These are phyloP conservation scores for Trigoniulus corallinus DNA, from an alignment of 1,140 invertebrate species.

Conservation along the genomic window DNA sequence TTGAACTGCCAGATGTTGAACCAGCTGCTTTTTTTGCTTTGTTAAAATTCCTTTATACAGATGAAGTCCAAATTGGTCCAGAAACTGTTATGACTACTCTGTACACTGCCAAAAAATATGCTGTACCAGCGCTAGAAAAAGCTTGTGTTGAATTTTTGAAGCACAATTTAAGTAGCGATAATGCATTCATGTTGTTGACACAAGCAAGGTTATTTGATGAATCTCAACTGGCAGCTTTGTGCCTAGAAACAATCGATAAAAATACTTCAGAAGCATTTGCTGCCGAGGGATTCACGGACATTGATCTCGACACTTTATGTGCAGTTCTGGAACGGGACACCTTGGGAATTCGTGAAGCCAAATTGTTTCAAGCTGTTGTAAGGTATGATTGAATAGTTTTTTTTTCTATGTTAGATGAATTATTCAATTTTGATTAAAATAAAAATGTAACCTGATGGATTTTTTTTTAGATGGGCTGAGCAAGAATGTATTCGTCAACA, in stretches of 20 bases:
- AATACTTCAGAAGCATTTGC: constrained; percentile 60
- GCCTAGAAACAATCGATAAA: constrained; percentile 71
- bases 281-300: constrained; percentile 74
- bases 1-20: constrained; percentile 69
- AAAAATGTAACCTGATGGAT: not conserved
- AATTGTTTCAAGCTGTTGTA: constrained; percentile 49
- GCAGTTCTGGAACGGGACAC: constrained; percentile 66
- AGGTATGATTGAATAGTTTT: constrained; percentile 20
- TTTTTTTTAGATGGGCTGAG: constrained; percentile 50
- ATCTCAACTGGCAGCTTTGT: constrained; percentile 53
- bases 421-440: not conserved
- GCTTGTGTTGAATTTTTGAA: constrained; percentile 73
- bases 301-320: constrained; percentile 65
- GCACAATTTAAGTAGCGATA: constrained; percentile 57
- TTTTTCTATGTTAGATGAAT: not conserved
- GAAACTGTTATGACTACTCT: constrained; percentile 75
- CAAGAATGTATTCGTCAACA: constrained; percentile 52
- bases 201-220: constrained; percentile 66
- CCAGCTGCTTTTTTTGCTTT: constrained; percentile 54
- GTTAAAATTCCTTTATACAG: constrained; percentile 58
- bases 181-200: constrained; percentile 68
- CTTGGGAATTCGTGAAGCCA: constrained; percentile 58
- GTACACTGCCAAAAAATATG: constrained; percentile 77
- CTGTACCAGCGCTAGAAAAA: constrained; percentile 60
- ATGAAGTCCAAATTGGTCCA: constrained; percentile 68